Evolutionary conservation across 64 coral and sea anemone species (phyloP).

Genomic region (Anthopleura sola): DNA sequence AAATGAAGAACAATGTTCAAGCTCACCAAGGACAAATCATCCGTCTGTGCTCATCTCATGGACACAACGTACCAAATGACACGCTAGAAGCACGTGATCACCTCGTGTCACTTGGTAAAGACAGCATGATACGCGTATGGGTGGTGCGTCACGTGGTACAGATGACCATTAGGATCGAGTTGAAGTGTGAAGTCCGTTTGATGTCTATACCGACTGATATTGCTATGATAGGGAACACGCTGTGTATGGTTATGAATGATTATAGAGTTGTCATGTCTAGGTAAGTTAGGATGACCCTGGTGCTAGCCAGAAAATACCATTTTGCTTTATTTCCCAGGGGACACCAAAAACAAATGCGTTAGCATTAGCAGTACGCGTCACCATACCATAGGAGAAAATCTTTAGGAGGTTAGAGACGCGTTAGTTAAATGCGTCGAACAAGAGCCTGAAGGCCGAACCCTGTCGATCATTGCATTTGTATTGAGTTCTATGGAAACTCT

Average conservation of each 20-base stretch:
- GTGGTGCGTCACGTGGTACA: slow-evolving; percentile 34
- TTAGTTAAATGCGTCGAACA: too few relatives aligned
- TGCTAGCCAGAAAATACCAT: too few relatives aligned
- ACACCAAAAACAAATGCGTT: too few relatives aligned
- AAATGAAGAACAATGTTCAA: slow-evolving; percentile 80
- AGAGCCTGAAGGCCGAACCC: too few relatives aligned
- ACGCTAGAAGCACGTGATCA: slow-evolving; percentile 54
- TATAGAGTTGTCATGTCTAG: slow-evolving; percentile 73
- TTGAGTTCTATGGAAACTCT: too few relatives aligned
- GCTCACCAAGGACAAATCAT: slow-evolving; percentile 85
- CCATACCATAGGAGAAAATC: too few relatives aligned
- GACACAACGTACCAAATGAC: slow-evolving; percentile 18
- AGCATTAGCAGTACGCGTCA: too few relatives aligned
- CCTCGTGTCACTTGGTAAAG: slow-evolving; percentile 82
- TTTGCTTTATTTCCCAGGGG: too few relatives aligned
- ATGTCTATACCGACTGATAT: slow-evolving; percentile 58
- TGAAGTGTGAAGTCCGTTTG: slow-evolving; percentile 60
- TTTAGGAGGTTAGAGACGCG: too few relatives aligned
- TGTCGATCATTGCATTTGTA: too few relatives aligned
- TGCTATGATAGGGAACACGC: slow-evolving; percentile 63
- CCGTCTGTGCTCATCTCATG: slow-evolving; percentile 51
- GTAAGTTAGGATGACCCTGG: too few relatives aligned
- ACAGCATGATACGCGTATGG: slow-evolving; percentile 73
- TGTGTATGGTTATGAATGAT: slow-evolving; percentile 80
- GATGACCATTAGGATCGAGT: slow-evolving; percentile 43